Conservation (phyloP, 2,797 vertebrate species). For the Pitangus sulphuratus region DNA sequence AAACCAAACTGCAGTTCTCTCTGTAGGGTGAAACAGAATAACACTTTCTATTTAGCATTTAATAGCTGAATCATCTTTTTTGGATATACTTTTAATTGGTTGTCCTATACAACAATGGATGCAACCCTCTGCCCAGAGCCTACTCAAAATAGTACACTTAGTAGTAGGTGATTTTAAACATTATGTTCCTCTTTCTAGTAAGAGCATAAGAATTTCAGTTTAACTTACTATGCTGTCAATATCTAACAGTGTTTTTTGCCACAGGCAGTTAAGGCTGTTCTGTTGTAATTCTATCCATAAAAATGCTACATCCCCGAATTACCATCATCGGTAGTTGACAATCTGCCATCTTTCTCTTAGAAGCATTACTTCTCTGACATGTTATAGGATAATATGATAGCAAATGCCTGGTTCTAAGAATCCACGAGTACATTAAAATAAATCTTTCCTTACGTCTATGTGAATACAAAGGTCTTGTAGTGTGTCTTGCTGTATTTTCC, state of each 20-base stretch:
- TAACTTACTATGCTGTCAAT: not conserved
- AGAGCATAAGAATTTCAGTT: not conserved
- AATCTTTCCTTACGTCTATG: not conserved
- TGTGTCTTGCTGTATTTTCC: not conserved
- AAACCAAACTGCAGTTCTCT: not conserved
- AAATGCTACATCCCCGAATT: not conserved
- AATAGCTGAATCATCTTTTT: not conserved
- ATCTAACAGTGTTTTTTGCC: not conserved
- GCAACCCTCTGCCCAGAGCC: not conserved
- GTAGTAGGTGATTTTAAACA: not conserved
- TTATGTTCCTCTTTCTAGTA: not conserved
- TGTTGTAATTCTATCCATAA: slow-evolving; percentile 10
- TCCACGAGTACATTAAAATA: not conserved
- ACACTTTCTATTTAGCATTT: not conserved
- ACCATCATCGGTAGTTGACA: not conserved
- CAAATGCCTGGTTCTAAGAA: not conserved
- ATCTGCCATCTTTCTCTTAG: not conserved
- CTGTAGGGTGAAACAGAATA: not conserved
- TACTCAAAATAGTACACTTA: not conserved
- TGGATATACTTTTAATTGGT: not conserved
- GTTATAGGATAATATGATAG: not conserved
- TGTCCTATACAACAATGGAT: not conserved
- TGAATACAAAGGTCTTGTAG: slow-evolving; percentile 4
- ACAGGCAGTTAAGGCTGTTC: not conserved
- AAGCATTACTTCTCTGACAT: not conserved